Conservation (phyloP, 2,113 vertebrate genomes). For the Hyaena hyaena region DNA sequence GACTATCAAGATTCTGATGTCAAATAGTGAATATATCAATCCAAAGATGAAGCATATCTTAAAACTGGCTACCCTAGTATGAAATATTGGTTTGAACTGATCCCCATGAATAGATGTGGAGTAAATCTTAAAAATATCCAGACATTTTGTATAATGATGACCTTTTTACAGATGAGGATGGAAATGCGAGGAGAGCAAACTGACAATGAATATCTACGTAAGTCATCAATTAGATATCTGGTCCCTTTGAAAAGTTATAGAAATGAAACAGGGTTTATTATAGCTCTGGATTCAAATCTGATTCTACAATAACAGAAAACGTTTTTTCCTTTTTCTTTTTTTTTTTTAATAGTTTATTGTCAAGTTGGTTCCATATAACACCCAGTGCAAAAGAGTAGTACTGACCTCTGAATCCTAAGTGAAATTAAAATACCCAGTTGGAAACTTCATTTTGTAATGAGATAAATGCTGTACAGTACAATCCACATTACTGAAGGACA, state of each 20-base stretch:
- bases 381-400: background rate
- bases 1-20: background rate
- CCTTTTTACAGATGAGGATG: background rate
- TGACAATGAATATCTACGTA: background rate
- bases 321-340: too few species aligned
- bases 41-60: background rate
- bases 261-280: background rate
- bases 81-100: background rate
- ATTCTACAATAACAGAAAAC: background rate
- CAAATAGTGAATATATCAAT: background rate
- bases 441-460: background rate
- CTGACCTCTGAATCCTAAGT: background rate
- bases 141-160: background rate
- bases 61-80: background rate
- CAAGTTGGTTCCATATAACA: too few species aligned
- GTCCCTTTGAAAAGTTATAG: background rate
- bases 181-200: background rate
- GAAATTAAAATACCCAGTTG: background rate
- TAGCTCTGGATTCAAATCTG: background rate
- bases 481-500: fast-evolving
- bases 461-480: background rate
- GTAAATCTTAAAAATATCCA: background rate
- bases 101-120: background rate
- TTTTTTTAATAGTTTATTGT: too few species aligned
- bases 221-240: background rate